These are phyloP conservation scores for Cantharis flavilabris DNA, from an alignment of 2,888 invertebrate species.

Conservation along the genomic window DNA sequence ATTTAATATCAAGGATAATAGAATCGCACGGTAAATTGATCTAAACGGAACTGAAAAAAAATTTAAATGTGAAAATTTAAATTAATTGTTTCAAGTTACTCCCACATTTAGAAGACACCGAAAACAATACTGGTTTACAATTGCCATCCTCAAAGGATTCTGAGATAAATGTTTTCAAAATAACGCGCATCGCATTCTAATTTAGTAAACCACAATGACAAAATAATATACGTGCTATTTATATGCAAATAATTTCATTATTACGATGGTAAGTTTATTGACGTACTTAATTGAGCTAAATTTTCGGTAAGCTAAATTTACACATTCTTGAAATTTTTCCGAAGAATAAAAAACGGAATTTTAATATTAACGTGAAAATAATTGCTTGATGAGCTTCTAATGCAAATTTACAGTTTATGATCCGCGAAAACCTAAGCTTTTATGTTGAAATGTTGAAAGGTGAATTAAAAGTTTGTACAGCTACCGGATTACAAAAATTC, in stretches of 20 bases:
- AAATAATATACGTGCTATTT: not conserved
- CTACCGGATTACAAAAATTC: not conserved
- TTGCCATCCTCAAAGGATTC: not conserved
- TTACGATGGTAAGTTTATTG: not conserved
- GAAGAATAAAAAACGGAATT: not conserved
- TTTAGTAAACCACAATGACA: not conserved
- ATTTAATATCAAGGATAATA: too few relatives aligned
- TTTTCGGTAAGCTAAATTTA: not conserved
- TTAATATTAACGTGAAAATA: not conserved
- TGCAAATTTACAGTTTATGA: not conserved
- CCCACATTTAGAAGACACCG: not conserved
- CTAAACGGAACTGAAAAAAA: not conserved
- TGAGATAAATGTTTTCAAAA: not conserved
- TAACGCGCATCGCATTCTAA: not conserved
- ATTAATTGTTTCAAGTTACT: not conserved
- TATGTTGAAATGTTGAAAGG: not conserved
- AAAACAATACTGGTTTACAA: not conserved
- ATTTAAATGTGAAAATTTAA: not conserved
- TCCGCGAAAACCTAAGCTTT: not conserved
- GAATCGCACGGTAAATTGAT: too few relatives aligned
- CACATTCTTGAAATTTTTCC: not conserved
- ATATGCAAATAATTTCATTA: not conserved
- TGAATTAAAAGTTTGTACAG: not conserved
- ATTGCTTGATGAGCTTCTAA: not conserved
- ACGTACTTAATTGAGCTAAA: not conserved